Percentiles rank a stretch among this genome's conserved stretches.
Evolutionary conservation across 1,140 invertebrate species (phyloP).

Genomic region (Plectrocnemia conspersa): DNA sequence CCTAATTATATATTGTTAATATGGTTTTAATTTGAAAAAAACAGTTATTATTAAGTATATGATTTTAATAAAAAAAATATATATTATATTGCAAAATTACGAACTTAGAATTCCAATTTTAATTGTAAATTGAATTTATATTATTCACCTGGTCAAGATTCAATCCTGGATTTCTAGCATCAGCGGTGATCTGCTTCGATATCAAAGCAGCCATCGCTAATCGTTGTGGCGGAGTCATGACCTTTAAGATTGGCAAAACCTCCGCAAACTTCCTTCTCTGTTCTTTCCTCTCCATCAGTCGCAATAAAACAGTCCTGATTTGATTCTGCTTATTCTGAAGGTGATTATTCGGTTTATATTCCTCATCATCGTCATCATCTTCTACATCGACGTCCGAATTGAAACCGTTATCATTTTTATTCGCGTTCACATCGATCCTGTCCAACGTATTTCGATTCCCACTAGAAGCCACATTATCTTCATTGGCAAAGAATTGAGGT

Average conservation of each 20-base stretch:
- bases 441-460: constrained; percentile 11
- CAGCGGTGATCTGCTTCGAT: constrained; percentile 54
- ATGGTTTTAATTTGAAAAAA: too few relatives aligned
- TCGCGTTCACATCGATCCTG: constrained; percentile 27
- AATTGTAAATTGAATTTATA: too few relatives aligned
- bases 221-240: constrained; percentile 56
- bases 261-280: constrained; percentile 52
- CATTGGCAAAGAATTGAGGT: constrained; percentile 40
- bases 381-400: constrained; percentile 37
- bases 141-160: constrained; percentile 50
- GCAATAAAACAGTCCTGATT: constrained; percentile 46
- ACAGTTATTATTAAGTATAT: too few relatives aligned
- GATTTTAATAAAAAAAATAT: too few relatives aligned
- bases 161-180: constrained; percentile 46
- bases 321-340: constrained; percentile 50
- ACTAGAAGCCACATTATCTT: not conserved
- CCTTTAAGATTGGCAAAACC: constrained; percentile 60
- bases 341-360: constrained; percentile 45
- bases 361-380: constrained; percentile 39
- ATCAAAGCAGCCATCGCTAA: constrained; percentile 58
- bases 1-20: too few relatives aligned
- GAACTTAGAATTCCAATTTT: too few relatives aligned
- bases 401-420: constrained; percentile 35
- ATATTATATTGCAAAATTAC: too few relatives aligned
- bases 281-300: constrained; percentile 48